Evolutionary conservation across 2,888 invertebrate species (phyloP), one percentile per base, ranked within the genome.

Genomic region (Microctonus aethiopoides): DNA sequence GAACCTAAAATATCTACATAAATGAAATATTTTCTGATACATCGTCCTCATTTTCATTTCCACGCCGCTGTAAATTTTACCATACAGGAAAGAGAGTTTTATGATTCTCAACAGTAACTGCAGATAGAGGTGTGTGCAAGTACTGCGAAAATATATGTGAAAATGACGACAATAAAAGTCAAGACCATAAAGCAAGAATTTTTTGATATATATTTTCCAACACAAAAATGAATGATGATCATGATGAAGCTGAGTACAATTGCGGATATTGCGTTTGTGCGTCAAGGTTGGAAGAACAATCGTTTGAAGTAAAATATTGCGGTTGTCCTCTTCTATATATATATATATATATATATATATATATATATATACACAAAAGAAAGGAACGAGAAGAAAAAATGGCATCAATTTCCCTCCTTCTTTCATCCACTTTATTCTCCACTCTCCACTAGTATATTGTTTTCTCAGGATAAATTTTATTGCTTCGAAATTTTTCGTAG

Each of bases 1-100:
- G 63, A 68, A 71, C 71, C 67, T 68, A 56, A 72, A 57, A 63
- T 69, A 63, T 63, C 62, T 63, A 39, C 32, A 32, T 34, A 13
- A 24, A 59, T 51, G 52, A 57, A n/a, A 41, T 62, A 64, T 69
- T 69, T 71, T 73, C 64, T 64, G 70, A 69, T 69, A 56, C 34
- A 41, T n/a, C 54, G 52, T 52, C 24, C 10, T 52, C 22, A n/a
- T 16, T 39, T 60, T 26, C 60, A n/a, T 32, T 29, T 32, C 32
- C n/a, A n/a, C 32, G 29, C 51, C 41, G 39, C 29, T 62, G 46
- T 26, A 51, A 62, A 26, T 41, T 46, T 16, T 29, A n/a, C 26
- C 26, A 51, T 62, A 62, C 51, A 46, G 62, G 9, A 16, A 29
- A 62, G 24, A 62, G 26, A 3, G 16, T 46, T 46, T 46, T 46